Conservation (phyloP, 2,797 vertebrate species). For the Urophycis tenuis region DNA sequence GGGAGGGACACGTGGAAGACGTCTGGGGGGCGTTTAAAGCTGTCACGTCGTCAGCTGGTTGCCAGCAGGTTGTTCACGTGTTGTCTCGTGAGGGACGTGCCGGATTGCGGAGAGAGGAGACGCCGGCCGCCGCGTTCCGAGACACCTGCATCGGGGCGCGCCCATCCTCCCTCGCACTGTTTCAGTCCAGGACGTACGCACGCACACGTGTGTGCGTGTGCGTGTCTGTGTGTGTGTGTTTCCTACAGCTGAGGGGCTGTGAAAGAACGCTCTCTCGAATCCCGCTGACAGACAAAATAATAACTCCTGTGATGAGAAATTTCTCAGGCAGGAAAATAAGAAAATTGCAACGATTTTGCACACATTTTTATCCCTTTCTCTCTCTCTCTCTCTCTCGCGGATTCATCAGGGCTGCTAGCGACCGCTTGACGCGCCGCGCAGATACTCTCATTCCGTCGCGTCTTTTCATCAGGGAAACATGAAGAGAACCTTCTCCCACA, state of each 20-base stretch:
- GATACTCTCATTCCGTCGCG: conserved; percentile 42
- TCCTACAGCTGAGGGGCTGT: conserved; percentile 50
- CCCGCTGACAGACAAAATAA: conserved; percentile 31
- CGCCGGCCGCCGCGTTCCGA: conserved; percentile 31
- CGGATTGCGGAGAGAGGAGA: conserved; percentile 41
- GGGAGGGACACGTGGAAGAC: conserved; percentile 13
- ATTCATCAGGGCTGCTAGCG: conserved; percentile 9
- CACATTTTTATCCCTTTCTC: conserved; percentile 9
- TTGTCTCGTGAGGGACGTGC: conserved; percentile 3
- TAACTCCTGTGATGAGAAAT: conserved; percentile 20
- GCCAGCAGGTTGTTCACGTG: neutral
- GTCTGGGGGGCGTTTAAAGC: conserved; percentile 3
- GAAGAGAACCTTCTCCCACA: conserved; percentile 41
- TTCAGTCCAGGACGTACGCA: neutral
- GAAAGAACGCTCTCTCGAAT: conserved; percentile 52
- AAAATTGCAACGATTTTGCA: neutral
- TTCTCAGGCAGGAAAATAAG: conserved; percentile 10
- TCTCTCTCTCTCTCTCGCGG: conserved; percentile 21
- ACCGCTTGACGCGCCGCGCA: conserved; percentile 16
- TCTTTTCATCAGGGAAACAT: conserved; percentile 21
- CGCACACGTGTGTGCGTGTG: neutral
- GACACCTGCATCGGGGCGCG: conserved; percentile 35
- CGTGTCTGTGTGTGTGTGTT: conserved; percentile 35
- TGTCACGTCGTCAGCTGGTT: conserved; percentile 6
- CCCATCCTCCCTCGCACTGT: conserved; percentile 34